Conservation (phyloP, 2,113 vertebrate species). For the Saimiri boliviensis region DNA sequence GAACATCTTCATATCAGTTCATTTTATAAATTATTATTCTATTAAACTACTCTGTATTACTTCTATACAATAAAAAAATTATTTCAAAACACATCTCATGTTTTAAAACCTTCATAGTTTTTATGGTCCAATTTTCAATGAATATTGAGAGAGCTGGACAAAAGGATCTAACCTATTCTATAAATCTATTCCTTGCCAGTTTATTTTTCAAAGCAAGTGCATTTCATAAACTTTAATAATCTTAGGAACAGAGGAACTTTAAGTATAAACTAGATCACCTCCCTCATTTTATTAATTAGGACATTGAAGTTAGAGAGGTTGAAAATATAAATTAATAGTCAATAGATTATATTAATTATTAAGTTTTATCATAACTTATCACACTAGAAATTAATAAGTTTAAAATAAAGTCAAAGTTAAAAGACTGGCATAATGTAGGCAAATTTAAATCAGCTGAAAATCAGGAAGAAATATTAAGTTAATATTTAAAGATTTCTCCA, state of each 20-base stretch:
- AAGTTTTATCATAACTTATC: neutral
- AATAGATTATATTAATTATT: neutral
- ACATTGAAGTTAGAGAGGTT: neutral
- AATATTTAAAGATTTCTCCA: neutral
- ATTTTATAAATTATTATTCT: neutral
- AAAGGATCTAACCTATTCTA: neutral
- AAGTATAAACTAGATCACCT: neutral
- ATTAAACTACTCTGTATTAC: neutral
- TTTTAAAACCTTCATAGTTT: neutral
- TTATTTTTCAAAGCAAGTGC: neutral
- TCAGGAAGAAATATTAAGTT: neutral
- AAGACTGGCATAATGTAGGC: neutral
- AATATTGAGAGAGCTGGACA: neutral
- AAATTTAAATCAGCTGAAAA: neutral
- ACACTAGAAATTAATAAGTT: constrained; percentile 17
- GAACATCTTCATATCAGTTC: neutral
- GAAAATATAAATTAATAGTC: neutral
- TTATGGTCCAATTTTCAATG: neutral
- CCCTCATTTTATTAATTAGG: neutral
- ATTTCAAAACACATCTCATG: neutral
- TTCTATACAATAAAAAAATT: neutral
- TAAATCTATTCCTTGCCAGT: neutral
- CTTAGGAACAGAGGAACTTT: neutral
- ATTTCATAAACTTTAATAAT: neutral
- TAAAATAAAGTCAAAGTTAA: neutral